phyloP scores from a whole-genome alignment of 2,113 vertebrate species.

The Brachypteracias leptosomus region DNA sequence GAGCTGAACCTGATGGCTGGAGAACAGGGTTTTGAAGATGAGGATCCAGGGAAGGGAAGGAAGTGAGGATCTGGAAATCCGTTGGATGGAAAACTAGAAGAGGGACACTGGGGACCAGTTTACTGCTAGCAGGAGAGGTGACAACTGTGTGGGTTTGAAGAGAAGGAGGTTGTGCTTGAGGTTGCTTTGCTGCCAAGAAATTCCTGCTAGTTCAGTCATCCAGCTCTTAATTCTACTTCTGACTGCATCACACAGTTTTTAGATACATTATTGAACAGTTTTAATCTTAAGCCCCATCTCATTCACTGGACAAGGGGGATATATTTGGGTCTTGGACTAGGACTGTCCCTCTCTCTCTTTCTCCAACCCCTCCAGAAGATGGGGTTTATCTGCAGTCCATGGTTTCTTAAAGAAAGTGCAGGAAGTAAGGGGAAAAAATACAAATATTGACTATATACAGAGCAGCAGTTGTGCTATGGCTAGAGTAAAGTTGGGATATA shows the following conservation, averaged over 20 bases:
- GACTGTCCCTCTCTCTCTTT: background rate
- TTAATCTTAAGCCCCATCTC: background rate
- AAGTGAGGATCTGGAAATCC: background rate
- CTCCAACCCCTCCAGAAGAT: fast-evolving
- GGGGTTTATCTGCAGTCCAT: background rate
- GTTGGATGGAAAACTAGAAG: background rate
- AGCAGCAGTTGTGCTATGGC: background rate
- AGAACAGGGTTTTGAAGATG: background rate
- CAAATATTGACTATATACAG: background rate
- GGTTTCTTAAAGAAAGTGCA: background rate
- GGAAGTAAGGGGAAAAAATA: background rate
- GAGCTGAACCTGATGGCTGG: background rate
- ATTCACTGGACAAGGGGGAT: background rate
- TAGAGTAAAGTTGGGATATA: background rate
- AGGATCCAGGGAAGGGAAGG: background rate
- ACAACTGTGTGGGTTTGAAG: background rate
- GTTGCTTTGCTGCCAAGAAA: background rate
- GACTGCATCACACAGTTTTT: background rate
- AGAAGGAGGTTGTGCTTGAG: background rate
- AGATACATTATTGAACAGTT: background rate
- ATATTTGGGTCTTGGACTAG: background rate
- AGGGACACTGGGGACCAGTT: background rate
- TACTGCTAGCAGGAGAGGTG: background rate
- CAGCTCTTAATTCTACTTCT: background rate
- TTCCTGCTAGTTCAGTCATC: background rate